These are phyloP conservation scores for Notamacropus eugenii DNA, from an alignment of 2,797 vertebrate species.

Conservation along the genomic window DNA sequence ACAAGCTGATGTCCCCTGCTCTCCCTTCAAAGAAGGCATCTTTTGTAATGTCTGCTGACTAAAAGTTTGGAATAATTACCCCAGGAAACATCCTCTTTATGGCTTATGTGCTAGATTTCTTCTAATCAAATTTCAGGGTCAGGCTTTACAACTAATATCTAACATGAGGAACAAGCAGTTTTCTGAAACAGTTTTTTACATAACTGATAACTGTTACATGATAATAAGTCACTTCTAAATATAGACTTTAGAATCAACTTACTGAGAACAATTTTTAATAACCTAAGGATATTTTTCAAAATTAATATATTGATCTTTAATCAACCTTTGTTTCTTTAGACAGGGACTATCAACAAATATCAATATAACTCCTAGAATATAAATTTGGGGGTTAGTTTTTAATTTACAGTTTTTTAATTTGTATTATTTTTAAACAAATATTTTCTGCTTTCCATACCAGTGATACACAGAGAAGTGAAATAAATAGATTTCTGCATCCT, in stretches of 20 bases:
- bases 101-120: not conserved
- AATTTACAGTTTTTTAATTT: not conserved
- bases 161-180: not conserved
- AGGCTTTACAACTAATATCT: not conserved
- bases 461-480: not conserved
- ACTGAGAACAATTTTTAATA: not conserved
- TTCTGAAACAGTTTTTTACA: not conserved
- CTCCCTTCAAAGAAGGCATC: not conserved
- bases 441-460: not conserved
- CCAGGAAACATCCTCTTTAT: not conserved
- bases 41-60: not conserved
- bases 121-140: not conserved
- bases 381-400: not conserved
- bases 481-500: not conserved
- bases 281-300: not conserved
- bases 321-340: not conserved
- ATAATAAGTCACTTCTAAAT: not conserved
- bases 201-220: not conserved
- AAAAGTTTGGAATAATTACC: not conserved
- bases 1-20: not conserved
- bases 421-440: not conserved
- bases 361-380: not conserved
- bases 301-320: not conserved
- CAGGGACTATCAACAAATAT: not conserved
- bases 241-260: not conserved